Conservation (phyloP, 2,113 vertebrate genomes). For the Centrocercus urophasianus region DNA sequence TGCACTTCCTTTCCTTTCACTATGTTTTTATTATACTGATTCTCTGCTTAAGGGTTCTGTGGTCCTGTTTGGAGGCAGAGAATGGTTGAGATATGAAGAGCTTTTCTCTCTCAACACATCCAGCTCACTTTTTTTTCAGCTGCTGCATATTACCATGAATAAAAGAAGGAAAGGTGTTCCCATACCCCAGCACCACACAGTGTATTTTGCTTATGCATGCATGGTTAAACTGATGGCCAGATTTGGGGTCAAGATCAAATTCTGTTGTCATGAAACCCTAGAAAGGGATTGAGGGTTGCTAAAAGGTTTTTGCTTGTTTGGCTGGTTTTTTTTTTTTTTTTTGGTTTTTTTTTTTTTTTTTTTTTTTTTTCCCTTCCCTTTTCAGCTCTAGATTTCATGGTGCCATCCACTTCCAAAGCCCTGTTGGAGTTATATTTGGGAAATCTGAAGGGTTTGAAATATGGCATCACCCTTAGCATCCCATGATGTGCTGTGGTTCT, state of each 20-base stretch:
- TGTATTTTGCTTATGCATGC: neutral
- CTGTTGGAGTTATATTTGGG: neutral
- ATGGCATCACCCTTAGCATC: neutral
- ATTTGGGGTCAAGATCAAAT: neutral
- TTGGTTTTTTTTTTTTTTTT: neutral
- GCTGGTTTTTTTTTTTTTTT: neutral
- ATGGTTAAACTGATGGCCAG: neutral
- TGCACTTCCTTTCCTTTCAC: neutral
- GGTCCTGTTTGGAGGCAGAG: neutral
- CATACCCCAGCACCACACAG: fast-evolving
- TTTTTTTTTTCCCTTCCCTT: neutral
- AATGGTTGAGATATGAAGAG: neutral
- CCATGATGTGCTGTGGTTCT: fast-evolving
- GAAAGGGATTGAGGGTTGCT: fast-evolving
- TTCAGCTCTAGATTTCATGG: neutral
- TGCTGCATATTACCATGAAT: neutral
- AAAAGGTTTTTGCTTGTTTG: neutral
- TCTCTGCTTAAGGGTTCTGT: neutral
- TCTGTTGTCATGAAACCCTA: neutral
- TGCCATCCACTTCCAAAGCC: neutral
- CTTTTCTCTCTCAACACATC: neutral
- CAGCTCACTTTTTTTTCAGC: neutral
- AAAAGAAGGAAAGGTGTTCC: neutral
- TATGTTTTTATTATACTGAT: neutral
- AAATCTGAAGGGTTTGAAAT: neutral